Evolutionary conservation across 2,797 vertebrate genomes (phyloP).

Genomic region (Astyanax mexicanus): DNA sequence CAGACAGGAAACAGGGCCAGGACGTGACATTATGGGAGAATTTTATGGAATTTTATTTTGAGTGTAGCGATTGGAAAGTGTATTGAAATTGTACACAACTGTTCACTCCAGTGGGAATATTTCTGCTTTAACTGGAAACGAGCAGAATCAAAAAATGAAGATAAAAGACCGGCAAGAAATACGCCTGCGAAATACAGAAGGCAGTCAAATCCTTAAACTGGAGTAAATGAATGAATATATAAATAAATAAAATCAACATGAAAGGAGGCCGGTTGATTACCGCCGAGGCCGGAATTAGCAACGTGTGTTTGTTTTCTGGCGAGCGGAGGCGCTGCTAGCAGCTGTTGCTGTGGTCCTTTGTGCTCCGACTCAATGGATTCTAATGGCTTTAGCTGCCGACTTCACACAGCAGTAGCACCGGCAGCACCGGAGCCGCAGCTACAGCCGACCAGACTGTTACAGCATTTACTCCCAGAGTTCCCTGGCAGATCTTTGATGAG

Average conservation of each 20-base stretch:
- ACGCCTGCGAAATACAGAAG: not conserved
- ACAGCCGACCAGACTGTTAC: slow-evolving; percentile 33
- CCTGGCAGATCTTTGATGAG: slow-evolving; percentile 40
- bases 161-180: not conserved
- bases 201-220: not conserved
- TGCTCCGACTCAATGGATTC: slow-evolving; percentile 39
- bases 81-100: too few species aligned
- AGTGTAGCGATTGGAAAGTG: too few species aligned
- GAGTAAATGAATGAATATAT: not conserved
- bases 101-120: not conserved
- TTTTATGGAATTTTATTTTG: too few species aligned
- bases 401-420: slow-evolving; percentile 12
- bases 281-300: not conserved
- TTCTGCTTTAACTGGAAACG: too few species aligned
- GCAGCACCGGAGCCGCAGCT: not conserved
- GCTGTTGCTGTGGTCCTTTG: slow-evolving; percentile 26
- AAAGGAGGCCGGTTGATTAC: not conserved
- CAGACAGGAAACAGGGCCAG: too few species aligned
- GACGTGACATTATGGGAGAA: too few species aligned
- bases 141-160: too few species aligned
- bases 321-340: not conserved
- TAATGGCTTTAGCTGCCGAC: slow-evolving; percentile 23
- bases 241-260: not conserved
- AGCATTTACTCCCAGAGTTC: slow-evolving; percentile 26
- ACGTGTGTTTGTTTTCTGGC: not conserved